phyloP scores from a whole-genome alignment of 2,113 vertebrate genomes.

The Puffinus mauretanicus region DNA sequence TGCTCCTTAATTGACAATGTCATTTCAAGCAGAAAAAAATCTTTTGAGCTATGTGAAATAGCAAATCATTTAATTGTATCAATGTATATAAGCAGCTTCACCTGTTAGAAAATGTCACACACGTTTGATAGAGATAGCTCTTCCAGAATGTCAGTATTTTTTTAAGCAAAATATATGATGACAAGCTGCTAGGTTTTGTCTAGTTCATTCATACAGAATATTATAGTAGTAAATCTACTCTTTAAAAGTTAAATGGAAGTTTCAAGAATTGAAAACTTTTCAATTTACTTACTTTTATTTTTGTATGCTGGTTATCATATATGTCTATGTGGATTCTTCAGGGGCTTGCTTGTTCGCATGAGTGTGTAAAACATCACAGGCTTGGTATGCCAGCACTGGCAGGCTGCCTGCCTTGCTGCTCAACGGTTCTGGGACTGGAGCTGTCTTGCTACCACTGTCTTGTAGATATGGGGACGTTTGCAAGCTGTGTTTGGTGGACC shows the following conservation, averaged over 20 bases:
- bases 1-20: neutral
- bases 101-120: neutral
- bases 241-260: neutral
- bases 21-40: neutral
- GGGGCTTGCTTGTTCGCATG: neutral
- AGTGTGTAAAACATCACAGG: neutral
- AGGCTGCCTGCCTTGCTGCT: neutral
- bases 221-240: neutral
- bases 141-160: neutral
- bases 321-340: neutral
- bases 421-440: rapidly evolving
- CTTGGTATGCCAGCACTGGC: rapidly evolving
- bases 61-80: neutral
- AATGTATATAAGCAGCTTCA: neutral
- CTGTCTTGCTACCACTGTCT: neutral
- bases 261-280: neutral
- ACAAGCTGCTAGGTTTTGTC: neutral
- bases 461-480: too few relatives aligned
- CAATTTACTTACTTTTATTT: neutral
- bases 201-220: neutral
- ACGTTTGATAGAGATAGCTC: neutral
- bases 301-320: neutral
- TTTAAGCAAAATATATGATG: neutral
- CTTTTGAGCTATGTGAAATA: neutral
- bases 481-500: neutral